Percentiles rank a stretch among this genome's conserved stretches.
Evolutionary conservation across 2,797 vertebrate genomes (phyloP).

Genomic region (Bradypodion pumilum): DNA sequence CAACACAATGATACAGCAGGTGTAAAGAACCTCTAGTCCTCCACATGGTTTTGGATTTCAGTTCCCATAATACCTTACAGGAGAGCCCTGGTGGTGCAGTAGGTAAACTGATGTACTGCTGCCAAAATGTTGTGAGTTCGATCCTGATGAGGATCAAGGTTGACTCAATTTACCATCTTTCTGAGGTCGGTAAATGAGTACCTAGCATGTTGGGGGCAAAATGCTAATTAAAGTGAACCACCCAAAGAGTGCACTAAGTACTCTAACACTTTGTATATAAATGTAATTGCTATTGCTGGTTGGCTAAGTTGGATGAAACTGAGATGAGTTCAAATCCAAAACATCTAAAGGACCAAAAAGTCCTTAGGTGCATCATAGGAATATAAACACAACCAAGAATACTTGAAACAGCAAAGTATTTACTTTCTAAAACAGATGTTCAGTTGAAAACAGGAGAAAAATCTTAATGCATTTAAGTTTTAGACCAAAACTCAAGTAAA

Average conservation of each 20-base stretch:
- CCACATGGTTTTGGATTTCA: background rate
- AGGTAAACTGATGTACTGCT: too few species aligned
- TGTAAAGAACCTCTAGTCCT: background rate
- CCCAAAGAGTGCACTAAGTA: too few species aligned
- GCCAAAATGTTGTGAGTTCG: too few species aligned
- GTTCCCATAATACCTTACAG: background rate
- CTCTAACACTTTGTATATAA: too few species aligned
- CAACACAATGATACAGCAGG: background rate
- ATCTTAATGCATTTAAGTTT: background rate
- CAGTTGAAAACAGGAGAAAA: background rate
- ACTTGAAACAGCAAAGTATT: background rate
- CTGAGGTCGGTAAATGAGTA: too few species aligned
- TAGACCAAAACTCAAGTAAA: background rate
- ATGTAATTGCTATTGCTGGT: too few species aligned
- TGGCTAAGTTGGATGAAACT: background rate
- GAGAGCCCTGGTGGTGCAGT: too few species aligned
- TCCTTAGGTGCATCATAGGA: background rate
- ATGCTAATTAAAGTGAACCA: too few species aligned
- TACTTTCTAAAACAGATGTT: background rate
- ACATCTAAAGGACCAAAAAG: background rate
- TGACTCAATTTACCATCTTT: too few species aligned
- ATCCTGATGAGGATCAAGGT: too few species aligned
- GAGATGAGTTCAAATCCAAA: background rate
- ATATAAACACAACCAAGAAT: background rate
- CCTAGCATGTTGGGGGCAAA: too few species aligned